phyloP scores from a whole-genome alignment of 2,797 vertebrate species.

The Lepilemur ruficaudatus region DNA sequence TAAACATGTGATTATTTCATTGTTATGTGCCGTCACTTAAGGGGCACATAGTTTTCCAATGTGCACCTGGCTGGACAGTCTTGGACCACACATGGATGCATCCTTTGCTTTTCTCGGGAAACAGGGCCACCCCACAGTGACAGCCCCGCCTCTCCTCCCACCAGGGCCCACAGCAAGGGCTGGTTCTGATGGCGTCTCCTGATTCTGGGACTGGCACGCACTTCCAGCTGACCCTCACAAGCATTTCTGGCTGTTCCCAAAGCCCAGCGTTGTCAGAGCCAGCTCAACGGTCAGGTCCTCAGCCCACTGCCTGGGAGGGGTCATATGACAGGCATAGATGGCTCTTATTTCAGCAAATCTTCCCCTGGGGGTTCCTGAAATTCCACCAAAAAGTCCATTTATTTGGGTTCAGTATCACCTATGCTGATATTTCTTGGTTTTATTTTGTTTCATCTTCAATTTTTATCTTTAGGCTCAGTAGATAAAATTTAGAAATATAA shows the following conservation, averaged over 20 bases:
- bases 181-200: not conserved
- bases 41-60: not conserved
- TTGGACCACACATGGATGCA: accelerated
- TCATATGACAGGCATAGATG: not conserved
- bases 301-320: accelerated
- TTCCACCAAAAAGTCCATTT: not conserved
- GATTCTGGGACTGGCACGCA: not conserved
- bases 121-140: not conserved
- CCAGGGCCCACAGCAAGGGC: not conserved
- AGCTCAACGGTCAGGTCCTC: accelerated
- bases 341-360: not conserved
- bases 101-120: not conserved
- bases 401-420: not conserved
- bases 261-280: not conserved
- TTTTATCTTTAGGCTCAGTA: not conserved
- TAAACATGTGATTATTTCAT: not conserved
- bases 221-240: not conserved
- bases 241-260: not conserved
- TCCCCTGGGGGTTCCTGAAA: not conserved
- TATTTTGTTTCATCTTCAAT: not conserved
- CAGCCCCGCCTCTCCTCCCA: not conserved
- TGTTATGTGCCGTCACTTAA: not conserved
- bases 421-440: not conserved
- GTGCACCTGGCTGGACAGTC: not conserved
- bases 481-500: constrained; percentile 8